Conservation (phyloP, 2,113 vertebrate genomes). For the Telmatochromis sp. region DNA sequence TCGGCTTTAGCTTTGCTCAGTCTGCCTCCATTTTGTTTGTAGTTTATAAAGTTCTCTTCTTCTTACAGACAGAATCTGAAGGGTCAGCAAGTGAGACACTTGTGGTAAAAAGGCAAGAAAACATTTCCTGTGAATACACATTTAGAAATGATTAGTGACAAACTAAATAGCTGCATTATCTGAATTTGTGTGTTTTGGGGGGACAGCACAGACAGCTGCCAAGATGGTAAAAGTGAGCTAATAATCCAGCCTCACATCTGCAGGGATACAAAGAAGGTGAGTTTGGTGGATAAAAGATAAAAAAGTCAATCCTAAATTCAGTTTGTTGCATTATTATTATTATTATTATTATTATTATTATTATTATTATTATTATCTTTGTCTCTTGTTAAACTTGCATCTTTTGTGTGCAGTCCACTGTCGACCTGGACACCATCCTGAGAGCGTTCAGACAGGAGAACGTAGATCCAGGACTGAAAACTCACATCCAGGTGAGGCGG, state of each 20-base stretch:
- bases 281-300: background rate
- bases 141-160: rapidly evolving
- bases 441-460: background rate
- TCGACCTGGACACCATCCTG: slow-evolving; percentile 6
- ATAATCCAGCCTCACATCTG: rapidly evolving
- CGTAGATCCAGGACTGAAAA: background rate
- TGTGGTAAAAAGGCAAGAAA: background rate
- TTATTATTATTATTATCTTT: background rate
- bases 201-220: background rate
- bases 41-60: background rate
- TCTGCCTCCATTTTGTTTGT: rapidly evolving
- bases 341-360: background rate
- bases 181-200: background rate
- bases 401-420: background rate
- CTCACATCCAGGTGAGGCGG: slow-evolving; percentile 6
- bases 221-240: background rate
- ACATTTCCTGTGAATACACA: background rate
- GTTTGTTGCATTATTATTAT: background rate
- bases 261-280: background rate
- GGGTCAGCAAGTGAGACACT: background rate
- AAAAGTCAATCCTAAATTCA: background rate
- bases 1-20: rapidly evolving
- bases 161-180: background rate
- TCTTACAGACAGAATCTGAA: background rate
- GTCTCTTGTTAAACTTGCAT: background rate